A percentile compares a stretch with the other conserved stretches of the same genome.
Evolutionary conservation across 2,113 vertebrate genomes (phyloP).

Genomic region (Poecilia latipinna): DNA sequence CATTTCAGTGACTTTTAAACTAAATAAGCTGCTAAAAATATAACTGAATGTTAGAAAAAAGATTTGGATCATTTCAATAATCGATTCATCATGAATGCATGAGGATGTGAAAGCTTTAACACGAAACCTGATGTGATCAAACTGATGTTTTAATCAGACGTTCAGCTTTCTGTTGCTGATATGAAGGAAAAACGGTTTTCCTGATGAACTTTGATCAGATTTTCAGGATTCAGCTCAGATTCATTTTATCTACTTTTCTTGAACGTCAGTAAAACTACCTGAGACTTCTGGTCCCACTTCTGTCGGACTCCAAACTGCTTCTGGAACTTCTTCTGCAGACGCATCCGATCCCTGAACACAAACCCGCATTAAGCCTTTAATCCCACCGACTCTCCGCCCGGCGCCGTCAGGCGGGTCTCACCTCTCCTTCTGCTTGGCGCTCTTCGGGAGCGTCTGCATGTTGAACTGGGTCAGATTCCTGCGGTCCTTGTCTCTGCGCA

Average conservation of each 20-base stretch:
- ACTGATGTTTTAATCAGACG: no score
- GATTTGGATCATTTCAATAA: no score
- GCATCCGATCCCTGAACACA: constrained; percentile 89
- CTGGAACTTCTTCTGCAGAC: constrained; percentile 98
- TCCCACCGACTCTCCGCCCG: no score
- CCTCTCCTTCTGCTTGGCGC: constrained; percentile 99
- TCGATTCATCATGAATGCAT: no score
- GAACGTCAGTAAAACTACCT: constrained; percentile 77
- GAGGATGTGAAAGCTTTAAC: no score
- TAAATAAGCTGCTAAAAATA: no score
- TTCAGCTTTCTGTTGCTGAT: no score
- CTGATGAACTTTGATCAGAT: no score
- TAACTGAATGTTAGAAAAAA: no score
- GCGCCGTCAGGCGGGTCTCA: constrained; percentile 57
- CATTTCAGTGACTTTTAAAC: no score
- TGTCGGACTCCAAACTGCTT: constrained; percentile 99
- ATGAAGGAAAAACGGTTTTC: no score
- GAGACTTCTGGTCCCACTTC: constrained; percentile 99
- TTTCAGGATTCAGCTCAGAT: not conserved
- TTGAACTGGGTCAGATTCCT: constrained; percentile 96
- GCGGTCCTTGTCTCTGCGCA: constrained; percentile 96
- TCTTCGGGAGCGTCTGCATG: constrained; percentile 97
- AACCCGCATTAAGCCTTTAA: not conserved
- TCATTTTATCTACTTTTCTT: not conserved
- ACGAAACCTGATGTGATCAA: no score